Base-by-base conservation (phyloP, 35 echinoderm and acorn worm species). In the Ptychodera flava region DNA sequence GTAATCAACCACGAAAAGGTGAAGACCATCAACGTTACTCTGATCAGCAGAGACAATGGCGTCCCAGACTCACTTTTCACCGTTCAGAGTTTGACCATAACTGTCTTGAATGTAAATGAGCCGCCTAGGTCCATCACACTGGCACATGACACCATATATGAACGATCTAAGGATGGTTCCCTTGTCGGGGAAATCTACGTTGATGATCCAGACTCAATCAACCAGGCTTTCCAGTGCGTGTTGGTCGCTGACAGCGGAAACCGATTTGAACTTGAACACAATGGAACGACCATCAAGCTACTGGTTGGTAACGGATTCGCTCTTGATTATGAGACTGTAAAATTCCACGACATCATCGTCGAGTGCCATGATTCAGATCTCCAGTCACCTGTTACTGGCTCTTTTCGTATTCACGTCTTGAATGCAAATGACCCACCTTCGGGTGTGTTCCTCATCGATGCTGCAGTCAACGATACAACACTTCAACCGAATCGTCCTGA, bases 381-480 rank as follows among this genome's bases (percentile, higher is more conserved):
- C 28, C 33, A 80, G 77, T 35, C 83, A 31, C 36, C 78, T 31
- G 77, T 81, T 0, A 34, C 78, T 37, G 77, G 32, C 12, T 79
- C 83, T 1, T 90, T 90, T 35, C 33, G 75, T 15, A 86, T 90
- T 52, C 15, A 85, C 29, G 35, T 90, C 22, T 1, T 79, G 32
- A 83, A 86, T 38, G 83, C 34, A 28, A 84, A 84, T 33, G 89
- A 90, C 35, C 75, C 76, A 79, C 89, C 89, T 36, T 35, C 82
- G 15, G 83, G 77, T 2, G 78, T 90, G n/a, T 22, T 90, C 1
- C 80, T 90, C 89, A 38, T 79, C 29, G 84, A 90, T 86, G 89
- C 83, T 0, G 89, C 35, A 1, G 33, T 16, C 0, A 78, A 38
- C 16, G 78, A 27, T 28, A 31, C 78, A 0, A 90, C 83, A 0